Base-by-base conservation (phyloP, 2,888 invertebrate genomes). In the Erebia aethiops region DNA sequence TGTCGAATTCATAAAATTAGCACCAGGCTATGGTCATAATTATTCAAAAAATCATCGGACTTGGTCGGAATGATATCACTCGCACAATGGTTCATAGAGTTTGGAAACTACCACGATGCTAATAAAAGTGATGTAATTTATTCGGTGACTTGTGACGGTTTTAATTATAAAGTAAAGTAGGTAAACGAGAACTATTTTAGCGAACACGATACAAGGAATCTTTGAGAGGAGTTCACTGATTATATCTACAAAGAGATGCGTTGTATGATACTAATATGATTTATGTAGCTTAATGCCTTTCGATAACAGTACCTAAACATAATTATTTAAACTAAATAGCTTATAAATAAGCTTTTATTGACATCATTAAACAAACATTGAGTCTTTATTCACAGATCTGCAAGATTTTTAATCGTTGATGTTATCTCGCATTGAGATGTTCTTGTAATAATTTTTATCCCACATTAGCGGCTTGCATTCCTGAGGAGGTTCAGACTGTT, bases 391-490 rank as follows among this genome's bases (percentile, higher is more conserved):
- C 18, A 21, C 14, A 13, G 46, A 67, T 62, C 18, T 63, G 52
- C 43, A 49, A 60, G 58, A 65, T 60, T 54, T 16, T 49, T 58
- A 49, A 58, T 46, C 26, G 51, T 46, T 46, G 41, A 58, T 51
- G 51, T 67, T 67, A 64, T 57, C 63, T 63, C 62, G 13, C 5
- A 67, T 51, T 46, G 26, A 64, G 49, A 64, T 67, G 60, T 11
- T 26, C 52, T 43, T 65, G 57, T 57, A 66, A 61, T 58, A 61
- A 46, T 70, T 67, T 67, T 35, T 51, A 67, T 4, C 14, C 35
- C 14, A 52, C 62, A 67, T 63, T 41, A 43, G 26, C 65, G 60
- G 62, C 14, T 69, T 60, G 64, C 69, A 71, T 71, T 72, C 74
- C 69, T 65, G 41, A 2, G 14, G 46, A 61, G 41, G 58, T 58